A percentile compares a stretch with the other conserved stretches of the same genome.
Conservation (phyloP, 2,113 vertebrate genomes). For the Paradoxurus hermaphroditus region DNA sequence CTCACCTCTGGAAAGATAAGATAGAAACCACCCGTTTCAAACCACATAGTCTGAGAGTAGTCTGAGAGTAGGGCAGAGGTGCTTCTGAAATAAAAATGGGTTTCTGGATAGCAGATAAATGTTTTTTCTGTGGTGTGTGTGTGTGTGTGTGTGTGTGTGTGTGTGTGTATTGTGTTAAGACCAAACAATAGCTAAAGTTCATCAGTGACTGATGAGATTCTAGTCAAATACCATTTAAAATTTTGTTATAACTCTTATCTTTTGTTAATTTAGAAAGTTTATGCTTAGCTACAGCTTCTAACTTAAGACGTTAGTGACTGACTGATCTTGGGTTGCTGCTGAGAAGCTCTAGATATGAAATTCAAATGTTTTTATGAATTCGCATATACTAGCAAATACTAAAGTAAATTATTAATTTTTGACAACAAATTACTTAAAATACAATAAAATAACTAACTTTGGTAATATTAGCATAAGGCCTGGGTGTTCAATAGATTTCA, state of each 20-base stretch:
- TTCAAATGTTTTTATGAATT: neutral
- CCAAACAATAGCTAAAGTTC: neutral
- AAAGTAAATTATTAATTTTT: slow-evolving; percentile 9
- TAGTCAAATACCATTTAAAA: neutral
- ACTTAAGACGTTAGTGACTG: neutral
- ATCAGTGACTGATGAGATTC: neutral
- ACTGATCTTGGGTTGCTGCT: neutral
- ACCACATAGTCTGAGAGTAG: neutral
- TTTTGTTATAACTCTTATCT: neutral
- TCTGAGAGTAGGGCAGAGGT: neutral
- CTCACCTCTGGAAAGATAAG: neutral
- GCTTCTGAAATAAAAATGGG: neutral
- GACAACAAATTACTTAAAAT: neutral
- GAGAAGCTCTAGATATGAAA: neutral
- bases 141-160: neutral
- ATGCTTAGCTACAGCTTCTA: neutral
- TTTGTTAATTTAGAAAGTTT: neutral
- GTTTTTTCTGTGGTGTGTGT: neutral
- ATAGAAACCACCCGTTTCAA: neutral
- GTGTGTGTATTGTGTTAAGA: neutral
- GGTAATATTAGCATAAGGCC: neutral
- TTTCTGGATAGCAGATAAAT: neutral
- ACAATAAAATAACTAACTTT: neutral
- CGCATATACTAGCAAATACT: neutral
- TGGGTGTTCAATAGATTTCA: neutral